phyloP scores from a whole-genome alignment of 1,140 invertebrate species.

The Cotesia chilonis region DNA sequence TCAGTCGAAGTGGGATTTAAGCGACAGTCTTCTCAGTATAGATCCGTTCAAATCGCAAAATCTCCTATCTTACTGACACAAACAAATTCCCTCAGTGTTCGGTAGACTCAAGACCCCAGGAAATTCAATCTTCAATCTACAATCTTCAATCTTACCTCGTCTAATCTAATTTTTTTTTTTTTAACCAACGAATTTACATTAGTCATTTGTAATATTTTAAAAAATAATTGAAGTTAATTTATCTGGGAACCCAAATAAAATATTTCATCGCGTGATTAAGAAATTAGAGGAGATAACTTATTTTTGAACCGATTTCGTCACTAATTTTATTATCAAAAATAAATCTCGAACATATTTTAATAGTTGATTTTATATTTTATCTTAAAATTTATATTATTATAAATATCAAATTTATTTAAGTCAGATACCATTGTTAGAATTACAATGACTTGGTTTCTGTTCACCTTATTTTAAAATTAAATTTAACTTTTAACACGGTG shows the following conservation, averaged over 20 bases:
- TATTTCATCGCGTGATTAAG: neutral
- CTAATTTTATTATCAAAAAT: too few species aligned
- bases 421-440: too few species aligned
- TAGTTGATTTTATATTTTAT: too few species aligned
- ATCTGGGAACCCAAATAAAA: neutral
- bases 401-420: too few species aligned
- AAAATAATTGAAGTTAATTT: neutral
- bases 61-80: conserved; percentile 25
- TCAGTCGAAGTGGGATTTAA: conserved; percentile 29
- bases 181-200: conserved; percentile 3
- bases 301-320: too few species aligned
- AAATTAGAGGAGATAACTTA: too few species aligned
- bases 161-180: conserved; percentile 1
- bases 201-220: conserved; percentile 2
- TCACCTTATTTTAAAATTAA: too few species aligned
- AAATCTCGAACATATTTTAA: too few species aligned
- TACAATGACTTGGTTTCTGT: too few species aligned
- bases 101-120: conserved; percentile 1
- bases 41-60: conserved; percentile 19
- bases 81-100: conserved; percentile 22
- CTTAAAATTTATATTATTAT: too few species aligned
- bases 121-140: conserved; percentile 15
- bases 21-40: neutral
- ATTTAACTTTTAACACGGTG: too few species aligned
- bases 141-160: neutral